Evolutionary conservation across 1,140 invertebrate genomes (phyloP).

Genomic region (Sipha flava): DNA sequence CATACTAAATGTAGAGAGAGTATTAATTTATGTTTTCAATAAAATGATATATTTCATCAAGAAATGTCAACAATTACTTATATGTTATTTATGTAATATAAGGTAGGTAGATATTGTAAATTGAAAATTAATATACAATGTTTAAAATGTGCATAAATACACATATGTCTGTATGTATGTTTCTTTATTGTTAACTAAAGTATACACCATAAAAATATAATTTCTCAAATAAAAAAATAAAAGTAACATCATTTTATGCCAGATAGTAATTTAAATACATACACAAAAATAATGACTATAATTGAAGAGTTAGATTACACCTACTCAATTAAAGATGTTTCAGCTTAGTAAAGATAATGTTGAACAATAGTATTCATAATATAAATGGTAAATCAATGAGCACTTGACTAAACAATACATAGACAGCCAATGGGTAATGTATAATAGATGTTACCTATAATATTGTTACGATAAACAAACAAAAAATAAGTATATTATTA

Average conservation of each 20-base stretch:
- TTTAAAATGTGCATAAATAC: not conserved
- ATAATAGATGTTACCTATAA: too few species aligned
- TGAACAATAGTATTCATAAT: not conserved
- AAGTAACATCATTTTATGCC: not conserved
- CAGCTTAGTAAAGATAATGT: not conserved
- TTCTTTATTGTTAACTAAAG: not conserved
- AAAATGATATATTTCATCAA: too few species aligned
- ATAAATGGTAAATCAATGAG: slow-evolving; percentile 11
- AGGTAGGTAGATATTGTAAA: not conserved
- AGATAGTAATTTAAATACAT: not conserved
- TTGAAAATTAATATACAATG: not conserved
- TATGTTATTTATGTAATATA: not conserved
- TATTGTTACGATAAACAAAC: not conserved
- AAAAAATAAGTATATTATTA: not conserved
- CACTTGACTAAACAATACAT: slow-evolving; percentile 1
- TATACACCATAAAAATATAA: slow-evolving; percentile 20
- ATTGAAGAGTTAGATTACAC: not conserved
- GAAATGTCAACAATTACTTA: not conserved
- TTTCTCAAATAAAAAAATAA: slow-evolving; percentile 14
- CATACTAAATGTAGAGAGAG: too few species aligned
- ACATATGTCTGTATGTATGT: not conserved
- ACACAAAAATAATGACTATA: not conserved
- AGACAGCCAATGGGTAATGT: not conserved
- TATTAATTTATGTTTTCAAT: too few species aligned
- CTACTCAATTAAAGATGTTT: not conserved